A percentile compares a stretch with the other conserved stretches of the same genome.
These are phyloP conservation scores for Suncus etruscus DNA, from an alignment of 2,113 vertebrate genomes.

Conservation along the genomic window DNA sequence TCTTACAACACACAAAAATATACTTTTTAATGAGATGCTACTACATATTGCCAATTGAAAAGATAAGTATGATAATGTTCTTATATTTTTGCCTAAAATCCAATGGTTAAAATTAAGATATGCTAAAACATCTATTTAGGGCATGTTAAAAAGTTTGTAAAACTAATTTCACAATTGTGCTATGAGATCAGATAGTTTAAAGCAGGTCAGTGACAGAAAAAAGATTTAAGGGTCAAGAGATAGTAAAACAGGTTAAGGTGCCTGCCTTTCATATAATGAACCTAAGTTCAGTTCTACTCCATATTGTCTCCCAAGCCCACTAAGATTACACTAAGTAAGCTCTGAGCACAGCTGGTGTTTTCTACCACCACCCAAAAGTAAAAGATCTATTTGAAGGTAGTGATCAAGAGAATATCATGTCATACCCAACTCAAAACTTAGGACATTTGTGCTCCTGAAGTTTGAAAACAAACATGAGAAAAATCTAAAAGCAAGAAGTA, in stretches of 20 bases:
- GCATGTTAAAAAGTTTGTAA: not conserved
- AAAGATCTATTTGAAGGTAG: slow-evolving; percentile 15
- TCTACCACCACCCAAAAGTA: no score
- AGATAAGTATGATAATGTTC: slow-evolving; percentile 9
- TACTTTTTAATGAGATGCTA: slow-evolving; percentile 6
- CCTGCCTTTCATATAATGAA: no score
- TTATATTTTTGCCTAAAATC: slow-evolving; percentile 8
- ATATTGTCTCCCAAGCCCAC: no score
- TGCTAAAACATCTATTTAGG: not conserved
- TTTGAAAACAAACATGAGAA: not conserved
- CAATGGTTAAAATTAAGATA: slow-evolving; percentile 27
- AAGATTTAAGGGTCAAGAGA: no score
- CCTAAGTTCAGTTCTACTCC: no score
- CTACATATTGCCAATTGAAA: not conserved
- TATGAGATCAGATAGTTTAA: not conserved
- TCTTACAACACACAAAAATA: not conserved
- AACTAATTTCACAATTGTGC: not conserved
- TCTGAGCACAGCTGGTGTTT: no score
- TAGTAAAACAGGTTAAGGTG: no score
- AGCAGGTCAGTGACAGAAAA: no score
- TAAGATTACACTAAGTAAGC: no score
- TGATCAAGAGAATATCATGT: not conserved
- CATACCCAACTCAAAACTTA: not conserved
- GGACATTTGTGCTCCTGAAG: not conserved
- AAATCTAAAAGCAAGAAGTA: not conserved